Conservation (phyloP, 2,888 invertebrate species). For the Macroteleia sp. region DNA sequence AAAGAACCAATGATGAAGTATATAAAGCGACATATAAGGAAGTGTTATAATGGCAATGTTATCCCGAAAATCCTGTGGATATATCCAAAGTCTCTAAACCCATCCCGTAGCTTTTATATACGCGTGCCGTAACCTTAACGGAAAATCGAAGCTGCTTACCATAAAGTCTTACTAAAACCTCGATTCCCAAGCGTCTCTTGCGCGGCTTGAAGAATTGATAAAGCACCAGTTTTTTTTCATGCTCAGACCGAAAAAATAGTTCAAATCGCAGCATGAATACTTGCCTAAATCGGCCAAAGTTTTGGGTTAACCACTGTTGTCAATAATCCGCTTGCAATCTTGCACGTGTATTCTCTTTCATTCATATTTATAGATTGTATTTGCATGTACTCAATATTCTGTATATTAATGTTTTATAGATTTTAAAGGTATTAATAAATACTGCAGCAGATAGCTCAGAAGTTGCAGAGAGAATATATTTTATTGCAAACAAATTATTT, state of each 20-base stretch:
- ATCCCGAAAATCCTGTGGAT: conserved; percentile 76
- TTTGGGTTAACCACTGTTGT: conserved; percentile 53
- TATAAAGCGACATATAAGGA: conserved; percentile 49
- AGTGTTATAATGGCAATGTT: conserved; percentile 75
- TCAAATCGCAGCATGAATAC: conserved; percentile 52
- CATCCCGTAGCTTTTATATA: conserved; percentile 66
- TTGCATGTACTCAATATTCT: conserved; percentile 56
- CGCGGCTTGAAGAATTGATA: conserved; percentile 70
- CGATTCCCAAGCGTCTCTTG: conserved; percentile 73
- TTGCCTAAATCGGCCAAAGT: conserved; percentile 49
- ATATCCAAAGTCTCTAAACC: conserved; percentile 71
- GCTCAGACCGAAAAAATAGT: conserved; percentile 41
- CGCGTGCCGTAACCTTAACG: conserved; percentile 79
- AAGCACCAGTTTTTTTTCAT: conserved; percentile 55
- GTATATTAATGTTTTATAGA: conserved; percentile 46
- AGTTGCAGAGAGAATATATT: too few species aligned
- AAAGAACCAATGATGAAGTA: too few species aligned
- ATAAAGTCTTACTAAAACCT: conserved; percentile 80
- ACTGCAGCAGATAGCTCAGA: too few species aligned
- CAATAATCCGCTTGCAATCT: conserved; percentile 48
- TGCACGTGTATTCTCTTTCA: conserved; percentile 46
- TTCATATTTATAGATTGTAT: conserved; percentile 55
- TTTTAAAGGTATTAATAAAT: conserved; percentile 47
- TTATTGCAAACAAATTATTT: too few species aligned
- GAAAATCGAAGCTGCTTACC: conserved; percentile 83